A percentile compares a stretch with the other conserved stretches of the same genome.
Evolutionary conservation across 2,888 invertebrate species (phyloP).

Genomic region (Drosophila testacea): DNA sequence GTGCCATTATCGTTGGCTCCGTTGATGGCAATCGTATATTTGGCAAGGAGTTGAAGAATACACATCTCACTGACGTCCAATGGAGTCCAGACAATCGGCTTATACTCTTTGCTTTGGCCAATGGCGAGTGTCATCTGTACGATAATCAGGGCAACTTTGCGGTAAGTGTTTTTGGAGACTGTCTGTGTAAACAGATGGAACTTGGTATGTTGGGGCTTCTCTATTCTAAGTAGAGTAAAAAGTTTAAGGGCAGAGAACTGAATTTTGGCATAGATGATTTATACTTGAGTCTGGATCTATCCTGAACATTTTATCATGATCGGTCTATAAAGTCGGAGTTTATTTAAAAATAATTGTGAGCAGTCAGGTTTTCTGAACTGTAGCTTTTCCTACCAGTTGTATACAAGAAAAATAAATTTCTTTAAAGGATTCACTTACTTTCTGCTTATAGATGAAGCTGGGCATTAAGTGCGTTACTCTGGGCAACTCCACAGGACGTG

Average conservation of each 20-base stretch:
- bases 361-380: no score
- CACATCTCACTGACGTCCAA: conserved; percentile 93
- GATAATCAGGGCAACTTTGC: conserved; percentile 95
- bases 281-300: no score
- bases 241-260: no score
- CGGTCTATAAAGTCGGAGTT: conserved; percentile 61
- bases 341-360: not conserved
- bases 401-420: not conserved
- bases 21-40: conserved; percentile 99
- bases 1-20: conserved; percentile 90
- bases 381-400: no score
- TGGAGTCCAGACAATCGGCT: conserved; percentile 98
- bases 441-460: conserved; percentile 90
- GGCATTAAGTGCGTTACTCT: conserved; percentile 87
- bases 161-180: conserved; percentile 79
- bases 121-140: conserved; percentile 97
- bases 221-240: no score
- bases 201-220: no score
- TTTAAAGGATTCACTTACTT: not conserved
- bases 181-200: no score
- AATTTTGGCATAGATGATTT: no score
- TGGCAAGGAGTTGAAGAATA: conserved; percentile 98
- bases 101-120: conserved; percentile 94
- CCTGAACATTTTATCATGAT: no score
- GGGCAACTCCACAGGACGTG: conserved; percentile 84